Evolutionary conservation across 2,797 vertebrate genomes (phyloP), one percentile per base, ranked within the genome.

Genomic region (Pampus argenteus): DNA sequence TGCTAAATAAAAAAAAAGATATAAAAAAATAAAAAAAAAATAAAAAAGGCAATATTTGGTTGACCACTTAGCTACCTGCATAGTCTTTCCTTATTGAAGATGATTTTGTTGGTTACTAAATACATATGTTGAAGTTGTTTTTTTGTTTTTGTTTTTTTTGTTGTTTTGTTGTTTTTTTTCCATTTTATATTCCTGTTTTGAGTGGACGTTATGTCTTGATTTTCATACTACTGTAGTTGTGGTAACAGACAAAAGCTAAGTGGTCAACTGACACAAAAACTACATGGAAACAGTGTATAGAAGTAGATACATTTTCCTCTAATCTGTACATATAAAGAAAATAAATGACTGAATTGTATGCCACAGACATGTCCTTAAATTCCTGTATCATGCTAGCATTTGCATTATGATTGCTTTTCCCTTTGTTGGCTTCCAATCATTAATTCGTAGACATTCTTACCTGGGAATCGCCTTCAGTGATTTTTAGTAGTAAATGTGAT

Each of bases 271-370:
- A 93, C 74, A 82, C 68, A 85, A 83, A 90, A 93, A 91, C 85
- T 93, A 84, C 92, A 93, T 92, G 90, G 92, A 93, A 93, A 93
- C 89, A 90, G 92, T 95, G 94, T 95, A 95, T 95, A 95, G 95
- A 93, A 93, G 93, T 95, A 95, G 94, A 90, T 90, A 87, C 61
- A 88, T 89, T 94, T 95, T 93, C 97, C 95, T 97, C 94, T 97
- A 96, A 96, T 92, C 93, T 95, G 94, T 95, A 95, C 93, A 95
- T 94, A 95, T 85, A 90, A 94, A 94, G 89, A 94, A 94, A 94
- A 93, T 93, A 92, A 94, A 93, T 92, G 91, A 94, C 93, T 94
- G 89, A 94, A 92, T 91, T 89, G 87, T 92, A 88, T 85, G 83
- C 86, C 89, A 91, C 86, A 90, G 81, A 91, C 86, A 88, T 85